Percentiles rank a stretch among this genome's conserved stretches.
Evolutionary conservation across 1,140 invertebrate genomes (phyloP).

Genomic region (Pygmarrhopalites habei): DNA sequence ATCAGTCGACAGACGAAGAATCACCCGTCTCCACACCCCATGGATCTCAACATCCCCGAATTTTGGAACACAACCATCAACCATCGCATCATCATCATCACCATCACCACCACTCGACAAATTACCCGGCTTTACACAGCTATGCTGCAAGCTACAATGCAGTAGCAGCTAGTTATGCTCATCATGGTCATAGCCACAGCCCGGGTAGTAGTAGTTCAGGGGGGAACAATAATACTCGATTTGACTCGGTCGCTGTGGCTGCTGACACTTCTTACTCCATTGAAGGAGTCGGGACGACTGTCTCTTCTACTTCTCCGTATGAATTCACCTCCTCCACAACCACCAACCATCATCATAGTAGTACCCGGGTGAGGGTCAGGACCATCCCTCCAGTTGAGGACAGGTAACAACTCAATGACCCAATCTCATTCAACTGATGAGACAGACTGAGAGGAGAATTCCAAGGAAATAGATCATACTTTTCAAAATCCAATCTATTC

Average conservation of each 20-base stretch:
- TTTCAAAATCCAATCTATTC: too few species aligned
- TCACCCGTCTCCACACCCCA: background rate
- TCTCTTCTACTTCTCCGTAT: background rate
- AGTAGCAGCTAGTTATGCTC: background rate
- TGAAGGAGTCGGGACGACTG: background rate
- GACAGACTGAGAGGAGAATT: too few species aligned
- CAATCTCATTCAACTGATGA: too few species aligned
- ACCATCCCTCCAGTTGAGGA: background rate
- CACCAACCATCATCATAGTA: background rate
- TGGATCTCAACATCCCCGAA: background rate
- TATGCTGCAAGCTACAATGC: background rate
- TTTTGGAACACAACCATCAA: background rate
- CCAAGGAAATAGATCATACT: too few species aligned
- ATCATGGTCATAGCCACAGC: background rate
- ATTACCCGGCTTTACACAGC: background rate
- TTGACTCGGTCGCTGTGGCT: background rate
- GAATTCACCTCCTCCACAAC: background rate
- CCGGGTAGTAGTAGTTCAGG: background rate
- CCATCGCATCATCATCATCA: conserved; percentile 9
- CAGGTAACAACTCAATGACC: too few species aligned
- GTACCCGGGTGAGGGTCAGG: background rate
- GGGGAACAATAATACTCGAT: background rate
- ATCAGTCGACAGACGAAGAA: background rate
- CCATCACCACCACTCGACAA: background rate
- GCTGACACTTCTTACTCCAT: background rate